Percentiles rank a stretch among this genome's conserved stretches.
phyloP scores from a whole-genome alignment of 1,140 invertebrate genomes.

The Listronotus oregonensis region DNA sequence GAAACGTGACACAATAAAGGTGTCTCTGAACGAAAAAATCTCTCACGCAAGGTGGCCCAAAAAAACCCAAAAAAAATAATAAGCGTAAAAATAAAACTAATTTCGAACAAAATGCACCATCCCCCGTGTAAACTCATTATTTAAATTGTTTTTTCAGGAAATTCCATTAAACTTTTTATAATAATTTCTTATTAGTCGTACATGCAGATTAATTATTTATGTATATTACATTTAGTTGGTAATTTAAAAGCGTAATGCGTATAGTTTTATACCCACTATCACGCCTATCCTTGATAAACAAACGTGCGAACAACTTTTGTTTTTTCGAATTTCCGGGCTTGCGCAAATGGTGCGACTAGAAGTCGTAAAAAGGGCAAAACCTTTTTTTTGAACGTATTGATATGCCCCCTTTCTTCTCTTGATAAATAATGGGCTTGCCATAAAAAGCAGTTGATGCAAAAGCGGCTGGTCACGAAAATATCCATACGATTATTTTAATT shows the following conservation, averaged over 20 bases:
- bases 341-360: constrained; percentile 33
- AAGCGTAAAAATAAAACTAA: too few relatives aligned
- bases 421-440: constrained; percentile 37
- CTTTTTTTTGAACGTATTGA: constrained; percentile 48
- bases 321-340: constrained; percentile 46
- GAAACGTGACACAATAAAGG: too few relatives aligned
- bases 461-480: constrained; percentile 30
- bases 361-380: constrained; percentile 48
- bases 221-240: too few relatives aligned
- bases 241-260: constrained; percentile 30
- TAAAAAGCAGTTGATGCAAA: constrained; percentile 30
- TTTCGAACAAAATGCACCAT: background rate
- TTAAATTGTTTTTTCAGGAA: constrained; percentile 1
- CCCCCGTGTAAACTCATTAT: background rate
- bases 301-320: constrained; percentile 42
- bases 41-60: too few relatives aligned
- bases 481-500: constrained; percentile 27
- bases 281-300: constrained; percentile 46
- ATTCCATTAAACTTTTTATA: too few relatives aligned
- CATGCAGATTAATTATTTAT: constrained; percentile 3
- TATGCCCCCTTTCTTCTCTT: constrained; percentile 45
- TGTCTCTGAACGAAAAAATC: too few relatives aligned
- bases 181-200: constrained; percentile 6
- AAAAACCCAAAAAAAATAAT: background rate
- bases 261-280: constrained; percentile 32